Evolutionary conservation across 2,113 vertebrate genomes (phyloP).

Genomic region (Capra hircus): DNA sequence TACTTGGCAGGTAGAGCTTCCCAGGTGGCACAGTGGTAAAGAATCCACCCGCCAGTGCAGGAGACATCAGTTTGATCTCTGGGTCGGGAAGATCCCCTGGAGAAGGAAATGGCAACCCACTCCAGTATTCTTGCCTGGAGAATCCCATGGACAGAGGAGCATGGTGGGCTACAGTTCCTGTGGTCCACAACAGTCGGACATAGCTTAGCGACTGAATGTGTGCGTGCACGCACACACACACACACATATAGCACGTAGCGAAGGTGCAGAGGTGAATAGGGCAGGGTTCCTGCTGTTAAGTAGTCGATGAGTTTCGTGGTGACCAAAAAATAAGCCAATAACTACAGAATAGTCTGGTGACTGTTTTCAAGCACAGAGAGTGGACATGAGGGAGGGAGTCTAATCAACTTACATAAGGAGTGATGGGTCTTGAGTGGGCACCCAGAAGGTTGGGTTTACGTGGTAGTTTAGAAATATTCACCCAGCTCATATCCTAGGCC

Average conservation of each 20-base stretch:
- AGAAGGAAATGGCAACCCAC: background rate
- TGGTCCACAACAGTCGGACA: background rate
- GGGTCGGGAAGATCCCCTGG: background rate
- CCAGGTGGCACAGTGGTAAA: background rate
- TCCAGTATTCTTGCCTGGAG: background rate
- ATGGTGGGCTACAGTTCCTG: background rate
- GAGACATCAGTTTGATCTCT: background rate
- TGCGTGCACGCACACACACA: background rate
- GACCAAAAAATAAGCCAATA: background rate
- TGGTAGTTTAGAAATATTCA: background rate
- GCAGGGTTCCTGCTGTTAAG: background rate
- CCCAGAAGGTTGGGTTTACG: background rate
- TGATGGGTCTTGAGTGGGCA: background rate
- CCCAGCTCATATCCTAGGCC: background rate
- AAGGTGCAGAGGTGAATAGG: background rate
- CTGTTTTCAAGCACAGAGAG: background rate
- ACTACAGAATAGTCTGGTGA: background rate
- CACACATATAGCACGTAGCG: background rate
- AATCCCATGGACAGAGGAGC: background rate
- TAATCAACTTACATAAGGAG: background rate
- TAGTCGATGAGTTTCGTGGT: background rate
- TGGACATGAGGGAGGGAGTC: background rate
- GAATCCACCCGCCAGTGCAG: background rate
- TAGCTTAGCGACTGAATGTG: background rate
- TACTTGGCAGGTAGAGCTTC: background rate